phyloP scores from a whole-genome alignment of 1,140 invertebrate species.

The Probaryconus sp. region DNA sequence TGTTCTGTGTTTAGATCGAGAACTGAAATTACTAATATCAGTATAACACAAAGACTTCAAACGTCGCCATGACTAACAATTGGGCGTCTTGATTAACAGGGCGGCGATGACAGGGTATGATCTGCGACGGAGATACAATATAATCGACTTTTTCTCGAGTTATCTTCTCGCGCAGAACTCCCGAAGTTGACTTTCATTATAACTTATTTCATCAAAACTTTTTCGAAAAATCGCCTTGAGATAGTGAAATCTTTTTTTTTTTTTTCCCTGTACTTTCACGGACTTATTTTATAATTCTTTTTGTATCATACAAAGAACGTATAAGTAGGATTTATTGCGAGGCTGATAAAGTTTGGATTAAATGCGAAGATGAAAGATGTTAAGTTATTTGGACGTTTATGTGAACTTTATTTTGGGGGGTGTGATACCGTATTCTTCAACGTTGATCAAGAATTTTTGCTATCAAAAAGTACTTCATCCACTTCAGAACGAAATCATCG shows the following conservation, averaged over 20 bases:
- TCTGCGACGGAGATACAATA: constrained; percentile 33
- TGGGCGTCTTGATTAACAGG: constrained; percentile 41
- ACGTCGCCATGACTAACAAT: constrained; percentile 57
- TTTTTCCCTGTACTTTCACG: not conserved
- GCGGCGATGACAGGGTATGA: constrained; percentile 26
- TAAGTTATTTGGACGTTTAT: constrained; percentile 24
- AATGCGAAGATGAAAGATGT: constrained; percentile 3
- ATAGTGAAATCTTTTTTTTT: constrained; percentile 27
- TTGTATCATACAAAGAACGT: constrained; percentile 10
- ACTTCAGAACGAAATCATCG: no score
- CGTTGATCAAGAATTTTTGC: not conserved
- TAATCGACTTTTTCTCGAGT: constrained; percentile 55
- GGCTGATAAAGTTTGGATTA: constrained; percentile 7
- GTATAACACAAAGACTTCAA: constrained; percentile 39
- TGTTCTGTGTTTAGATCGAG: constrained; percentile 60
- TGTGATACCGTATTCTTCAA: not conserved
- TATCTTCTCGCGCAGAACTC: constrained; percentile 13
- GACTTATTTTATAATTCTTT: constrained; percentile 32
- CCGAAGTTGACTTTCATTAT: constrained; percentile 39
- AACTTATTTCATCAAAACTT: constrained; percentile 57
- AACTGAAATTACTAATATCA: constrained; percentile 54
- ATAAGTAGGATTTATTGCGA: constrained; percentile 22
- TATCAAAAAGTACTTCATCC: not conserved
- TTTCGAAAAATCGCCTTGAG: constrained; percentile 21
- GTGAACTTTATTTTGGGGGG: not conserved